Percentiles rank a stretch among this genome's conserved stretches.
Conservation (phyloP, 2,797 vertebrate species). For the Florisuga fusca region DNA sequence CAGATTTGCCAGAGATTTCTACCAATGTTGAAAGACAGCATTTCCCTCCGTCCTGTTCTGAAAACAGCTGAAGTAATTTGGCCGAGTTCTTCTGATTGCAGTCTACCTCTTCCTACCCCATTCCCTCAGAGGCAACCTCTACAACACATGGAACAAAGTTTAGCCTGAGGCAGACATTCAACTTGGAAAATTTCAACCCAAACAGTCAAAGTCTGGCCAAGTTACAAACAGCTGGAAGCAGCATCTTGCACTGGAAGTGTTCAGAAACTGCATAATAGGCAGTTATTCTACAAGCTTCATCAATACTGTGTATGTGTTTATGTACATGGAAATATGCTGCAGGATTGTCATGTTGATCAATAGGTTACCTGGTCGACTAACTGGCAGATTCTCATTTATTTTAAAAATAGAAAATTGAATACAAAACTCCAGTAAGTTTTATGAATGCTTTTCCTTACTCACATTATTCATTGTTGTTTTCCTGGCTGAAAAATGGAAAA, state of each 20-base stretch:
- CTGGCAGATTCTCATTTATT: background rate
- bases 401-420: background rate
- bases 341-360: background rate
- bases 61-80: background rate
- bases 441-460: background rate
- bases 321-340: background rate
- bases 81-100: background rate
- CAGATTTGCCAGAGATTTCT: background rate
- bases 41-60: background rate
- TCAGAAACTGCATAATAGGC: background rate
- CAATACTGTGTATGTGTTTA: background rate
- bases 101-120: background rate
- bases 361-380: background rate
- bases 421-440: background rate
- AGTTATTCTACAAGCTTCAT: background rate
- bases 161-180: slow-evolving; percentile 40
- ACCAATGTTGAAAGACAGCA: fast-evolving
- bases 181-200: slow-evolving; percentile 56
- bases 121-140: background rate
- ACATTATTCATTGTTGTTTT: background rate
- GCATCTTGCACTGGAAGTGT: background rate
- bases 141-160: slow-evolving; percentile 28
- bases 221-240: slow-evolving; percentile 62
- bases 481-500: background rate
- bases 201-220: slow-evolving; percentile 42